Conservation (phyloP, 2,113 vertebrate species). For the Polypterus senegalus region DNA sequence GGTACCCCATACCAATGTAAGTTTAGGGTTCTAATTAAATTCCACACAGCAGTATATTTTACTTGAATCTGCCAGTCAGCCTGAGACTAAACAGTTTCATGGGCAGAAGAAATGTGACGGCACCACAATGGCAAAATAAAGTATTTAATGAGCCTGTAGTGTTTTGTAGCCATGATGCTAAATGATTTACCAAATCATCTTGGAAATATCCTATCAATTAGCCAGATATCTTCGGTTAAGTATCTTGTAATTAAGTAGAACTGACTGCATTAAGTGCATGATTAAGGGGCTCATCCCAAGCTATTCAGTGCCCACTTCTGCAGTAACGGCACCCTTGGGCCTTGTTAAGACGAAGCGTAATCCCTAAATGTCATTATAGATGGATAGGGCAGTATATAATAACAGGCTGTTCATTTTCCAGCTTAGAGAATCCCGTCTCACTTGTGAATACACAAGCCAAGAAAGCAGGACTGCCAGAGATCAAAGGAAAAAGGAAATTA, state of each 20-base stretch:
- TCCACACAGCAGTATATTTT: too few species aligned
- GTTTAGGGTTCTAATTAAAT: too few species aligned
- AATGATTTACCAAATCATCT: not conserved
- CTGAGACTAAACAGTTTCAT: too few species aligned
- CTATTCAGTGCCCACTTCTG: not conserved
- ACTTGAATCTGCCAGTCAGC: too few species aligned
- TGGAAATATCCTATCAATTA: not conserved
- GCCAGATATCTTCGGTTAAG: not conserved
- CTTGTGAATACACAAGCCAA: too few species aligned
- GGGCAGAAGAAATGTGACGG: too few species aligned
- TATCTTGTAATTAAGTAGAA: not conserved
- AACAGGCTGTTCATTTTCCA: not conserved
- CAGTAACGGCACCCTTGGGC: slow-evolving; percentile 2
- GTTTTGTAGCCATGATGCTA: too few species aligned
- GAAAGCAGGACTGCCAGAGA: too few species aligned
- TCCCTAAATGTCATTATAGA: slow-evolving; percentile 8
- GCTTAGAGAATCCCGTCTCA: not conserved
- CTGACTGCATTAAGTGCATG: not conserved
- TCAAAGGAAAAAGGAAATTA: too few species aligned
- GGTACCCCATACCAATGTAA: too few species aligned
- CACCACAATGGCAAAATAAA: too few species aligned
- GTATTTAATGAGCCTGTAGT: too few species aligned
- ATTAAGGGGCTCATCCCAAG: not conserved
- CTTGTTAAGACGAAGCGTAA: not conserved
- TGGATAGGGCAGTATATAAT: slow-evolving; percentile 4